phyloP scores from a whole-genome alignment of 2,888 invertebrate species.

The Epirrita christyi region DNA sequence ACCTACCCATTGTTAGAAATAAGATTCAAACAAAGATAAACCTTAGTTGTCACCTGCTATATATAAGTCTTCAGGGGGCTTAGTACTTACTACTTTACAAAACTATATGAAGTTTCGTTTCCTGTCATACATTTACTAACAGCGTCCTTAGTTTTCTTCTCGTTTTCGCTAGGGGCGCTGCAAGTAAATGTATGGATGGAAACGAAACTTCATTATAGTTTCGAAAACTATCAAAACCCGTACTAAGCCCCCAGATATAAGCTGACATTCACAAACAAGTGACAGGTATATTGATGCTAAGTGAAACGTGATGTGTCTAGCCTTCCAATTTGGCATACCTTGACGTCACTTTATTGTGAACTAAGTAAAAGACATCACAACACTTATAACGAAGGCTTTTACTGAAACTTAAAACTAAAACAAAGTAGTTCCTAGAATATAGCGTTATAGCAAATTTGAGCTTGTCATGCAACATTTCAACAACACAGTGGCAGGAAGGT shows the following conservation, averaged over 20 bases:
- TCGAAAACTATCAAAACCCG: too few relatives aligned
- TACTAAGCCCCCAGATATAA: not conserved
- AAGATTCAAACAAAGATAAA: too few relatives aligned
- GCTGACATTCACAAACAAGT: not conserved
- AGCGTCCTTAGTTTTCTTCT: too few relatives aligned
- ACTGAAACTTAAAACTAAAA: not conserved
- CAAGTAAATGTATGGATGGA: too few relatives aligned
- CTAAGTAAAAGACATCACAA: not conserved
- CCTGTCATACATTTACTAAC: too few relatives aligned
- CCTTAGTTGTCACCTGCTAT: too few relatives aligned
- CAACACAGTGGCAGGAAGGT: conserved; percentile 34
- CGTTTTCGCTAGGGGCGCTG: too few relatives aligned
- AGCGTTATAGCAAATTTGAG: conserved; percentile 24
- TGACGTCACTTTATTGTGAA: not conserved
- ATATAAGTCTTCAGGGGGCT: too few relatives aligned
- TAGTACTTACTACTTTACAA: too few relatives aligned
- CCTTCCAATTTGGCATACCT: conserved; percentile 2
- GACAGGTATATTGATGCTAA: not conserved
- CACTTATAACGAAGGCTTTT: not conserved
- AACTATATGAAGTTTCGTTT: too few relatives aligned
- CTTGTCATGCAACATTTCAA: conserved; percentile 40
- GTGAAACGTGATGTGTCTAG: not conserved
- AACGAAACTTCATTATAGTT: too few relatives aligned
- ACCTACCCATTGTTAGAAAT: too few relatives aligned
- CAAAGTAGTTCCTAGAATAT: conserved; percentile 2